Base-by-base conservation (phyloP, 2,888 invertebrate genomes). In the Scaptomyza polygonia region DNA sequence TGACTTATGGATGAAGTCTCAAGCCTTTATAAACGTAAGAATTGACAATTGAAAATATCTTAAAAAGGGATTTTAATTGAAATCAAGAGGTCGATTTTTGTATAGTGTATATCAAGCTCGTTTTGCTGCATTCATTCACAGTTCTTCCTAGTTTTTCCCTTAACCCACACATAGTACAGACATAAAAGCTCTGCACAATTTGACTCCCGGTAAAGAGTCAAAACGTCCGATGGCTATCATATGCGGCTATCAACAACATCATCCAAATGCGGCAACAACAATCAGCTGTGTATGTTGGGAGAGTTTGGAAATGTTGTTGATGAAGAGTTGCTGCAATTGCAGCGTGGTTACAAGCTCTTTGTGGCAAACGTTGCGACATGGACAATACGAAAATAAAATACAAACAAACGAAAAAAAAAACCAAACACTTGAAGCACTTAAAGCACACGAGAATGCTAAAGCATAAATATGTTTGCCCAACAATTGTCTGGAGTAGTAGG, bases 241-340 rank as follows among this genome's bases (percentile, higher is more conserved):
- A 62, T 77, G 67, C 80, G 77, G 78, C 81, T 81, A 84, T 86
- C 85, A 86, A 83, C 84, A 81, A 81, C 86, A 86, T 86, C 86
- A 86, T 83, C 86, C 86, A 81, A 79, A 77, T 69, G 67, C 76
- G 53, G 59, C 72, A 80, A 62, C 72, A 67, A 55, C 30, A 47
- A 32, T 18, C 12, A 36, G 30, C 34, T 27, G 39, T 25, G 25
- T 25, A 0, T 25, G 25, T 30, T 49, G 45, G 40, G 40, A 30
- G 34, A 30, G 36, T 18, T 49, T 44, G 16, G 9, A 47, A 43
- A 21, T 44, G 62, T 11, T 47, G 65, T 51, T 58, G 55, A 73
- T 49, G 57, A 68, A 68, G 77, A 78, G 72, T 65, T 71, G 73
- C 71, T 69, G 81, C 81, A 86, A 80, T 73, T 67, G 86, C 86